phyloP scores from a whole-genome alignment of 2,113 vertebrate genomes.

The Machaerirhynchus nigripectus region DNA sequence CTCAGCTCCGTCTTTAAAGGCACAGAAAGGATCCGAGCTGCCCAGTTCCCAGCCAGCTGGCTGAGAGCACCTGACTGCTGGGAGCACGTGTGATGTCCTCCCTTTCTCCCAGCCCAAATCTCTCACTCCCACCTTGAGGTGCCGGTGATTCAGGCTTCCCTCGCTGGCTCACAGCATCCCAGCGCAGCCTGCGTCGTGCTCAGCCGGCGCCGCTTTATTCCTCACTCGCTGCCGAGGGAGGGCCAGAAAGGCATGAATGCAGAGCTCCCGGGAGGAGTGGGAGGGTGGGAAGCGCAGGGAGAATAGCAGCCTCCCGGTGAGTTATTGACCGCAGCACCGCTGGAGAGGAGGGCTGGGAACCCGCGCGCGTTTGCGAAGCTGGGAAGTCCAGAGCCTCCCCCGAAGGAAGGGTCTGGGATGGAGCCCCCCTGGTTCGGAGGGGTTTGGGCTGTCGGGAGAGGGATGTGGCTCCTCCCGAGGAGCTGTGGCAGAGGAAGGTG shows the following conservation, averaged over 20 bases:
- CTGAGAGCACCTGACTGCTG: not conserved
- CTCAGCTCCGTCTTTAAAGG: not conserved
- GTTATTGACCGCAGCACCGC: slow-evolving; percentile 14
- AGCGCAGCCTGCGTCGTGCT: not conserved
- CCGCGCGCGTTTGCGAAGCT: not conserved
- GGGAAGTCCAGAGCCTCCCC: not conserved
- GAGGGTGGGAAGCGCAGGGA: slow-evolving; percentile 48
- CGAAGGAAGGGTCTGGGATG: not conserved
- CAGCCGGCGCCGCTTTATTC: slow-evolving; percentile 24
- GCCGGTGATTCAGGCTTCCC: slow-evolving; percentile 7
- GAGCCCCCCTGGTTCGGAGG: not conserved
- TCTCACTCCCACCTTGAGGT: slow-evolving; percentile 42
- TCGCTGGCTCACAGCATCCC: not conserved
- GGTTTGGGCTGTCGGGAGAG: not conserved
- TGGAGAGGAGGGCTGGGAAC: not conserved
- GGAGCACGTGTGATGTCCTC: not conserved
- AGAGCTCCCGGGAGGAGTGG: slow-evolving; percentile 17
- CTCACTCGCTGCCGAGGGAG: slow-evolving; percentile 34
- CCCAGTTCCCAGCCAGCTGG: not conserved
- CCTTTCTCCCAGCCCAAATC: not conserved
- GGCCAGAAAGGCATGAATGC: slow-evolving; percentile 36
- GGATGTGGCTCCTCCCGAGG: not conserved
- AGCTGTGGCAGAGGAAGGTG: not conserved
- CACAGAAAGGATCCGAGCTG: not conserved
- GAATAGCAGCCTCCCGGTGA: slow-evolving; percentile 27